Evolutionary conservation across 2,888 invertebrate species (phyloP), one percentile per base, ranked within the genome.

Genomic region (Lumbricus terrestris): DNA sequence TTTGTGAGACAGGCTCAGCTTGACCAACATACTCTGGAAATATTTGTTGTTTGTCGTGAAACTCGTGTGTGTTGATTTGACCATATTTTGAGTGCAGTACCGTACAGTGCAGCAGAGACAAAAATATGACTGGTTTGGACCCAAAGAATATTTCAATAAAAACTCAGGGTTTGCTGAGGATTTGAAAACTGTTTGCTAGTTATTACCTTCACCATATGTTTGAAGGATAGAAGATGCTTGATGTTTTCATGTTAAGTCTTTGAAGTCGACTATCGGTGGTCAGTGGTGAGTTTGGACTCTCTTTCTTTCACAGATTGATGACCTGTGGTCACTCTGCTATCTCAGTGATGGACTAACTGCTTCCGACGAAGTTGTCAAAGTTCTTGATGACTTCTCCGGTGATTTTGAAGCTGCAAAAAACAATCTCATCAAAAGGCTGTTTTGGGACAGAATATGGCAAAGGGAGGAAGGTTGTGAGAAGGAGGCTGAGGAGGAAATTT

Each of bases 201-300:
- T 0, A 16, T 69, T 47, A 20, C 47, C 20, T 47, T 16, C 3
- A 69, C 69, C 69, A 69, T n/a, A n/a, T 11, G 69, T n/a, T 69
- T 69, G 29, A 69, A 13, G n/a, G n/a, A 11, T 69, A 8, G 8
- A 69, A 69, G 69, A 69, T 69, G n/a, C 8, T 69, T 69, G 69
- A 69, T 69, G 69, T 69, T 69, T 69, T n/a, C 69, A n/a, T 69
- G n/a, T 69, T 69, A n/a, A 69, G 69, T n/a, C 69, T n/a, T 69
- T n/a, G 16, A 29, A 69, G 69, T n/a, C n/a, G 69, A 69, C 13
- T 0, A 29, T 23, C 6, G 23, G 54, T 54, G 54, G 11, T 54
- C 23, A 11, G 47, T 47, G 69, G n/a, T n/a, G 29, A 69, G 29
- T 29, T 69, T 69, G 69, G 69, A 69, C n/a, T 29, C 29, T 69